phyloP scores from a whole-genome alignment of 2,113 vertebrate species.

The Carollia perspicillata region DNA sequence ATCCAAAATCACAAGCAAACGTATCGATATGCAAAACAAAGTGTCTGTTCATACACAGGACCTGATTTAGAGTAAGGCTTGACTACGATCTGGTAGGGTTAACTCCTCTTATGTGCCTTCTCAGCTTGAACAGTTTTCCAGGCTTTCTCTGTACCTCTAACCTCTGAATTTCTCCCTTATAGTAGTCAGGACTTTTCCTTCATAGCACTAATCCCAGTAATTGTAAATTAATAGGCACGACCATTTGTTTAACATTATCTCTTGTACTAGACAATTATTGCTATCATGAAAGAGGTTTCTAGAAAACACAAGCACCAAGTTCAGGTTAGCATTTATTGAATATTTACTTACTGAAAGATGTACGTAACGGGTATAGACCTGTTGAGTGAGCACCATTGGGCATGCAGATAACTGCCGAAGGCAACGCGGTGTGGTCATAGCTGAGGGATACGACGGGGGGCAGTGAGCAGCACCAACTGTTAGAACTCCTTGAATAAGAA shows the following conservation, averaged over 20 bases:
- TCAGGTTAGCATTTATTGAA: conserved; percentile 11
- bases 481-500: background rate
- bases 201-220: background rate
- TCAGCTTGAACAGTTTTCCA: background rate
- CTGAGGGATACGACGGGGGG: background rate
- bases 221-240: background rate
- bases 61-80: background rate
- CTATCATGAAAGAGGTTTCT: background rate
- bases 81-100: background rate
- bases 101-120: background rate
- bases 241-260: background rate
- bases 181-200: background rate
- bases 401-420: background rate
- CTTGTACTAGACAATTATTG: background rate
- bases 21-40: background rate
- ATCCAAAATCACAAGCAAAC: background rate
- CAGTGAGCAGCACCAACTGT: background rate
- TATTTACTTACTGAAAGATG: background rate
- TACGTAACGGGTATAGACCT: background rate
- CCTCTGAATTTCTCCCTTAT: background rate
- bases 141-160: background rate
- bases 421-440: background rate
- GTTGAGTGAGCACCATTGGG: background rate
- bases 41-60: background rate
- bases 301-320: background rate